A percentile compares a stretch with the other conserved stretches of the same genome.
These are phyloP conservation scores for Carassius gibelio DNA, from an alignment of 2,113 vertebrate genomes.

Conservation along the genomic window DNA sequence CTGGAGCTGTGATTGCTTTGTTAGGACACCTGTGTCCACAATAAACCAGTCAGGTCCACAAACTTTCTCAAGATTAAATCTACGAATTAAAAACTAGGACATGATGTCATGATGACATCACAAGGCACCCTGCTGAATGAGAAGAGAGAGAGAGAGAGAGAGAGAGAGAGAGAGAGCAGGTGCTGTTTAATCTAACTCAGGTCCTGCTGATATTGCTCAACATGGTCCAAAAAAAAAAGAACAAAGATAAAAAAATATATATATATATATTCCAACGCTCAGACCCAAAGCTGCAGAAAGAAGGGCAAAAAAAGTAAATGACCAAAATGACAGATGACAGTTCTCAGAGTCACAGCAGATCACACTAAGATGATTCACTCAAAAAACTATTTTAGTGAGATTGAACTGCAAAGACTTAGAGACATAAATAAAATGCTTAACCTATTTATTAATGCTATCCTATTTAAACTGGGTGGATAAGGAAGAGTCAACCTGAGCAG, in stretches of 20 bases:
- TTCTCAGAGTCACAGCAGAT: neutral
- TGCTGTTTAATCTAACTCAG: neutral
- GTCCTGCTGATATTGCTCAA: neutral
- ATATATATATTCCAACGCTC: too few relatives aligned
- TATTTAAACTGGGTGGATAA: neutral
- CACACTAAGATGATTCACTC: neutral
- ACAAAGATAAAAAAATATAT: too few relatives aligned
- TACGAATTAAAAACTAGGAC: neutral
- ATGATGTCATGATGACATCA: constrained; percentile 3
- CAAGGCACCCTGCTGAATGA: neutral
- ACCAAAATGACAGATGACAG: neutral
- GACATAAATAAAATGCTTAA: neutral
- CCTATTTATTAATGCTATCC: neutral
- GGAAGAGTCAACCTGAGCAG: too few relatives aligned
- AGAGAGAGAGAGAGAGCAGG: too few relatives aligned
- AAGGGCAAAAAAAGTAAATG: neutral
- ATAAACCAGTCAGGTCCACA: neutral
- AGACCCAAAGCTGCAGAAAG: neutral
- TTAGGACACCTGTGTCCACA: neutral
- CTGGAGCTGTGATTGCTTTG: neutral
- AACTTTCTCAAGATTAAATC: neutral
- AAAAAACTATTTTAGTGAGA: neutral
- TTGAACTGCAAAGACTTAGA: neutral
- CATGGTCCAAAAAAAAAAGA: neutral
- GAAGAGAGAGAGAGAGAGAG: neutral